These are phyloP conservation scores for Malthinus flaveolus DNA, from an alignment of 2,888 invertebrate genomes.

Conservation along the genomic window DNA sequence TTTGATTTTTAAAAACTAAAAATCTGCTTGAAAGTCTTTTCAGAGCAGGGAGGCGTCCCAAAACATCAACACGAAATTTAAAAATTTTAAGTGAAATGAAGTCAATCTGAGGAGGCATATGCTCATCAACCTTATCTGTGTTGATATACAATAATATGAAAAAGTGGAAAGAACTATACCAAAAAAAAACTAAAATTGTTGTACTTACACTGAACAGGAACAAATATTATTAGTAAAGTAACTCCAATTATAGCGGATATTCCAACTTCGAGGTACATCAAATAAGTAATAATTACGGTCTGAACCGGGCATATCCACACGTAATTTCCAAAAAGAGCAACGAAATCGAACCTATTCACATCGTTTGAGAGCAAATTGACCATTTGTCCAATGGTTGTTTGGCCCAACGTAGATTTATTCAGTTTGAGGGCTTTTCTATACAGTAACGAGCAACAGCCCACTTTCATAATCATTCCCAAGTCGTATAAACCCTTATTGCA, in stretches of 20 bases:
- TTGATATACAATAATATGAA: background rate
- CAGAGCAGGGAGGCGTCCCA: no score
- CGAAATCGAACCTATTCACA: slow-evolving; percentile 82
- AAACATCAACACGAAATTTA: no score
- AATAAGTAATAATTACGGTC: slow-evolving; percentile 69
- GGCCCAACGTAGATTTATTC: slow-evolving; percentile 79
- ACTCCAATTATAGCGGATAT: slow-evolving; percentile 60
- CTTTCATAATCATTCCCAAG: slow-evolving; percentile 81
- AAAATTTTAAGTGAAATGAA: no score
- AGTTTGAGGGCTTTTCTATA: slow-evolving; percentile 74
- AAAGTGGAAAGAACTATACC: background rate
- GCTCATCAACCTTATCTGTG: no score
- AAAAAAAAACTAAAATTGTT: background rate
- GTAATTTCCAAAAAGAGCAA: slow-evolving; percentile 76
- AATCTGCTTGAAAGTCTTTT: no score
- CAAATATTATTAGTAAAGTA: slow-evolving; percentile 54
- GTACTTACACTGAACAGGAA: slow-evolving; percentile 54
- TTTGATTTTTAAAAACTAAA: no score
- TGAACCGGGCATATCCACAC: slow-evolving; percentile 80
- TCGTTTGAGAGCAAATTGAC: slow-evolving; percentile 74
- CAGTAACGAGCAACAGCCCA: slow-evolving; percentile 80
- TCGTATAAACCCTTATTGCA: slow-evolving; percentile 85
- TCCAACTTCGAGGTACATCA: slow-evolving; percentile 64
- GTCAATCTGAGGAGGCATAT: no score
- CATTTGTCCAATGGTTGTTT: slow-evolving; percentile 73